Percentiles rank a stretch among this genome's conserved stretches.
phyloP scores from a whole-genome alignment of 2,113 vertebrate species.

The Haliaeetus leucogaster region DNA sequence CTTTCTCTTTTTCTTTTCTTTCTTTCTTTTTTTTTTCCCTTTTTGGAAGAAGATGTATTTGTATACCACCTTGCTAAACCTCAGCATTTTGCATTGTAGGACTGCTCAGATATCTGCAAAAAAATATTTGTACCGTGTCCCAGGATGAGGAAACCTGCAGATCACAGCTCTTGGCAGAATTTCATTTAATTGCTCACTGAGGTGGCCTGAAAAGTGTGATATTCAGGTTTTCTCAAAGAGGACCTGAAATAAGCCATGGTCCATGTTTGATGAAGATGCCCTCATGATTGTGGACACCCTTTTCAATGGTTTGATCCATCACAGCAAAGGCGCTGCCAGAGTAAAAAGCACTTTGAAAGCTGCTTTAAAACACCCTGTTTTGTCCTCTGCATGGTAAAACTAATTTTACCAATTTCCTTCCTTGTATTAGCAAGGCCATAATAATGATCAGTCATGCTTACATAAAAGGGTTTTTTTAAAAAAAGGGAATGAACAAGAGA shows the following conservation, averaged over 20 bases:
- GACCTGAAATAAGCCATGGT: neutral
- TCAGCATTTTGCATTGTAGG: neutral
- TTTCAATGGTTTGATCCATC: neutral
- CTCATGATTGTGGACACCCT: neutral
- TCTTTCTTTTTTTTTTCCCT: neutral
- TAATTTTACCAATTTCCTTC: neutral
- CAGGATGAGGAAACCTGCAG: neutral
- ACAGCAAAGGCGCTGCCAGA: neutral
- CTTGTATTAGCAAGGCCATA: neutral
- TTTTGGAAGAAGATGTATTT: neutral
- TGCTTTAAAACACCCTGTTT: neutral
- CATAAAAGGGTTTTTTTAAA: neutral
- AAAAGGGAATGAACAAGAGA: neutral
- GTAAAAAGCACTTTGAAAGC: neutral
- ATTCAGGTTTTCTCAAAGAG: neutral
- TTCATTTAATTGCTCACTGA: neutral
- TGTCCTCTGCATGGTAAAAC: neutral
- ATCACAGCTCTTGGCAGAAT: neutral
- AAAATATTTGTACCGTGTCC: neutral
- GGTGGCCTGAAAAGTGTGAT: neutral
- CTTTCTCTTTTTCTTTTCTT: fast-evolving
- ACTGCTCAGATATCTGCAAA: neutral
- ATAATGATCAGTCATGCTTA: neutral
- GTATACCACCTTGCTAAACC: neutral
- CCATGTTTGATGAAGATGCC: neutral